phyloP scores from a whole-genome alignment of 2,113 vertebrate genomes.

The Sapayoa aenigma region DNA sequence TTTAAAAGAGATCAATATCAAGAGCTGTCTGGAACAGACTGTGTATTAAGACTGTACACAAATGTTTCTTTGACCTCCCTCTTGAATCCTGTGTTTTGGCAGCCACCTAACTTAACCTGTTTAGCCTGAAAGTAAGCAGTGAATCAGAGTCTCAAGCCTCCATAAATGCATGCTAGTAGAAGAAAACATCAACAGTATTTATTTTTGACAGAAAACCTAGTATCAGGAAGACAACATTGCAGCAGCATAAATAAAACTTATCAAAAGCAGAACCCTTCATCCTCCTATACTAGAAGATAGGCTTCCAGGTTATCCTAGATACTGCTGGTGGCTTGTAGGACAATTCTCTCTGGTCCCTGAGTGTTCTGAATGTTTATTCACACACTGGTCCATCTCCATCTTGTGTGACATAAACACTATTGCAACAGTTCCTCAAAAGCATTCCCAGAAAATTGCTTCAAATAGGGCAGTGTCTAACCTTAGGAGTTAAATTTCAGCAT shows the following conservation, averaged over 20 bases:
- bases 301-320: background rate
- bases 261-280: background rate
- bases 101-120: background rate
- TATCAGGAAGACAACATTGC: background rate
- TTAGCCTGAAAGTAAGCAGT: background rate
- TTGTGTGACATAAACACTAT: rapidly evolving
- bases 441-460: background rate
- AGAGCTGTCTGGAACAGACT: background rate
- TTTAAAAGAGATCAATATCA: background rate
- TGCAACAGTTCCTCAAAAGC: background rate
- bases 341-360: background rate
- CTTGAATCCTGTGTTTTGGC: background rate
- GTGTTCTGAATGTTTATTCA: background rate
- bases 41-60: background rate
- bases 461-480: background rate
- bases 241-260: background rate
- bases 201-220: background rate
- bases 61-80: background rate
- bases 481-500: background rate
- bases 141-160: background rate
- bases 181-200: background rate
- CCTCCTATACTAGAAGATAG: background rate
- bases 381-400: background rate
- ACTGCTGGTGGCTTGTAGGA: background rate
- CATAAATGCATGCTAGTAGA: background rate